These are phyloP conservation scores for Magallana gigas DNA, from an alignment of 1,140 invertebrate genomes.

Conservation along the genomic window DNA sequence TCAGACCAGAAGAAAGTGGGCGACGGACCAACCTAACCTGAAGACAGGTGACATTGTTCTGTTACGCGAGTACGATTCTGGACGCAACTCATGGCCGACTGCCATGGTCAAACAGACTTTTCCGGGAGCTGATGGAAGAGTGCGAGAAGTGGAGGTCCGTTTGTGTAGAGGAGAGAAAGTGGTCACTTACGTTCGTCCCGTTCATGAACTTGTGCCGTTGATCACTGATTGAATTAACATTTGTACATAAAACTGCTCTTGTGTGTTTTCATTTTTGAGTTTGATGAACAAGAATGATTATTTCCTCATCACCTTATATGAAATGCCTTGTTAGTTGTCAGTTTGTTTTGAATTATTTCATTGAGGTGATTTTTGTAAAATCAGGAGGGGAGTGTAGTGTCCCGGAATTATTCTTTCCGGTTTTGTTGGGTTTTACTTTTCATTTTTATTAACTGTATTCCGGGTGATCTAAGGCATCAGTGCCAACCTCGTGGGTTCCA, in stretches of 20 bases:
- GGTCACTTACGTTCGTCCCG: not conserved
- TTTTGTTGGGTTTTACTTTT: not conserved
- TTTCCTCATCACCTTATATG: not conserved
- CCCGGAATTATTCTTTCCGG: not conserved
- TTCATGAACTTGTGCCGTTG: constrained; percentile 5
- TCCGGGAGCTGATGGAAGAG: constrained; percentile 2
- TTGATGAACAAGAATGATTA: not conserved
- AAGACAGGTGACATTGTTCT: constrained; percentile 47
- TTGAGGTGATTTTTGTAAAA: not conserved
- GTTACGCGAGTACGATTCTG: not conserved
- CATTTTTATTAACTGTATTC: not conserved
- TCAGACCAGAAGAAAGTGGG: constrained; percentile 48
- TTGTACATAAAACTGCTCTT: not conserved
- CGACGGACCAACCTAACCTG: constrained; percentile 15
- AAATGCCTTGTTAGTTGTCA: not conserved
- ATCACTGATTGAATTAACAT: not conserved
- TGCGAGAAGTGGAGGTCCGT: constrained; percentile 30
- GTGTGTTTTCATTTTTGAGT: not conserved
- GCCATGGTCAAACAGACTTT: not conserved
- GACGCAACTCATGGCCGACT: not conserved
- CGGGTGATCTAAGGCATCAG: not conserved
- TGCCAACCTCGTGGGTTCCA: not conserved
- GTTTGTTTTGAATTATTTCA: not conserved
- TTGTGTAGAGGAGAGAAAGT: not conserved
- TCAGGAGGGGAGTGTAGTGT: not conserved